Evolutionary conservation across 2,888 invertebrate species (phyloP).

Genomic region (Linyphia triangularis): DNA sequence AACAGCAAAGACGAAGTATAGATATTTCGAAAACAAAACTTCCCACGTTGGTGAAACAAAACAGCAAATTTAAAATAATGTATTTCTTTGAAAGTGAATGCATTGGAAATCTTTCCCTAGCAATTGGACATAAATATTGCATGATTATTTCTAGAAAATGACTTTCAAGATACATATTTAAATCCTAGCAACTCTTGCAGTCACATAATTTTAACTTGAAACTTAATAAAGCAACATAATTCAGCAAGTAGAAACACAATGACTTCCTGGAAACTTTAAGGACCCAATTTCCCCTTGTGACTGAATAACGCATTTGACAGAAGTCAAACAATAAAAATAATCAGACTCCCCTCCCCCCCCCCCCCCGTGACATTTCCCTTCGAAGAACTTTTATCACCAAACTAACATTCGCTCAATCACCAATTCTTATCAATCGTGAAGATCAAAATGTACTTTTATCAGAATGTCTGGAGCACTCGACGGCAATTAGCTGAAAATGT

Average conservation of each 20-base stretch:
- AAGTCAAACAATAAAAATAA: neutral
- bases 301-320: neutral
- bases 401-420: slow-evolving; percentile 44
- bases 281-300: neutral
- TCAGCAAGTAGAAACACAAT: neutral
- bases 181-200: too few species aligned
- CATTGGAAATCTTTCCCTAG: neutral
- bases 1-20: too few species aligned
- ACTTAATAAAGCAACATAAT: too few species aligned
- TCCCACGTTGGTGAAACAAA: too few species aligned
- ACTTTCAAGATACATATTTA: neutral
- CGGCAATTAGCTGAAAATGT: slow-evolving; percentile 61
- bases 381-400: slow-evolving; percentile 8
- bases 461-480: neutral
- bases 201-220: too few species aligned
- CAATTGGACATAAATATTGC: neutral
- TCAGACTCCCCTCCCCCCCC: too few species aligned
- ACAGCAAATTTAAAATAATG: too few species aligned
- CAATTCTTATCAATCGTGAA: slow-evolving; percentile 38
- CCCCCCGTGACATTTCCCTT: neutral
- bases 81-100: too few species aligned
- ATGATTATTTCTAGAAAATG: neutral
- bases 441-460: slow-evolving; percentile 55
- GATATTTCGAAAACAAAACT: too few species aligned
- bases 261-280: neutral